Percentiles rank a stretch among this genome's conserved stretches.
phyloP scores from a whole-genome alignment of 2,888 invertebrate species.

The Panopea generosa region DNA sequence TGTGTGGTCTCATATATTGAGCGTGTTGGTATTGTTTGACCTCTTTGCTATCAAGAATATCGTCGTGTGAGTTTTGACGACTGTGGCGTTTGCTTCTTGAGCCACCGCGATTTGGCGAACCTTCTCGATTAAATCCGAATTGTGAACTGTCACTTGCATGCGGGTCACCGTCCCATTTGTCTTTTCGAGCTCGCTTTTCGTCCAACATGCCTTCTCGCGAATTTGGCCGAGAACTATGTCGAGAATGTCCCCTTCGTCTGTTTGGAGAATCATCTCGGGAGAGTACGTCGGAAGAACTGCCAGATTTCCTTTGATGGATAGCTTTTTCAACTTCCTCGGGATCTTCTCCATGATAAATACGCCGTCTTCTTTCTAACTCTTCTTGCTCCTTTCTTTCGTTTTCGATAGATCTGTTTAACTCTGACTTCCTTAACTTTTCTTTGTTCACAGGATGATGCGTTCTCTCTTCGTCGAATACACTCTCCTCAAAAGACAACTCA shows the following conservation, averaged over 20 bases:
- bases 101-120: slow-evolving; percentile 75
- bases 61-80: slow-evolving; percentile 75
- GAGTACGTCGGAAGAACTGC: slow-evolving; percentile 76
- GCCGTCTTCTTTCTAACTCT: slow-evolving; percentile 51
- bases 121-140: slow-evolving; percentile 76
- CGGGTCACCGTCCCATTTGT: slow-evolving; percentile 60
- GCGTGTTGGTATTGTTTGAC: slow-evolving; percentile 31
- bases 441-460: slow-evolving; percentile 84
- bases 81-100: slow-evolving; percentile 60
- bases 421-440: slow-evolving; percentile 91
- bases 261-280: slow-evolving; percentile 77
- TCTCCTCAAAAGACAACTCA: slow-evolving; percentile 74
- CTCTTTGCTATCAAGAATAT: slow-evolving; percentile 70
- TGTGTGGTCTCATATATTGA: slow-evolving; percentile 68
- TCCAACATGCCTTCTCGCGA: slow-evolving; percentile 76
- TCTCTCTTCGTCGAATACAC: slow-evolving; percentile 72
- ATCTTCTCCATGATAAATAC: slow-evolving; percentile 59
- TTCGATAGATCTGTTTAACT: slow-evolving; percentile 88
- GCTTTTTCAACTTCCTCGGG: slow-evolving; percentile 40
- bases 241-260: slow-evolving; percentile 52
- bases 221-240: slow-evolving; percentile 71
- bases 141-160: slow-evolving; percentile 72
- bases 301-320: slow-evolving; percentile 42
- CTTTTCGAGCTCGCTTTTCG: slow-evolving; percentile 67
- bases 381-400: slow-evolving; percentile 64